Evolutionary conservation across 2,797 vertebrate species (phyloP).

Genomic region (Lycodopsis pacificus): DNA sequence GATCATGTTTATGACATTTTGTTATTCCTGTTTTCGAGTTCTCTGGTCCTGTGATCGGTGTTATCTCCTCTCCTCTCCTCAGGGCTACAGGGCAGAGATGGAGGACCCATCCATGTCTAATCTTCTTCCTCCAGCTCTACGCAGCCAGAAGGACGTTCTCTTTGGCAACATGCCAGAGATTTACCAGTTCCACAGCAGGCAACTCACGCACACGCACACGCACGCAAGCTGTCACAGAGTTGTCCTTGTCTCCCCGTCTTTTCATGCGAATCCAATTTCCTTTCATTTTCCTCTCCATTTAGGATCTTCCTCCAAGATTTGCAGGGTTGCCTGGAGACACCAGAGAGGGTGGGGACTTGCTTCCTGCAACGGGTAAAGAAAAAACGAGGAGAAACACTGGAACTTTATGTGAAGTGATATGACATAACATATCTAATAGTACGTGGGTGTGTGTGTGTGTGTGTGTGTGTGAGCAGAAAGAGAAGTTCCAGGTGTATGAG

Average conservation of each 20-base stretch:
- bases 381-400: not conserved
- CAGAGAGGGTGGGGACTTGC: conserved; percentile 91
- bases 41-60: not conserved
- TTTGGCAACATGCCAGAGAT: conserved; percentile 98
- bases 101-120: conserved; percentile 91
- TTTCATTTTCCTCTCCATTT: conserved; percentile 42
- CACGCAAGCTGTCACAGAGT: conserved; percentile 38
- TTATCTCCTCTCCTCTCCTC: conserved; percentile 17
- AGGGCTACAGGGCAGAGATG: conserved; percentile 98
- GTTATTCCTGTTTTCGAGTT: not conserved
- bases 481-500: conserved; percentile 96
- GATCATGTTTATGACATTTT: not conserved
- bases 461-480: conserved; percentile 82
- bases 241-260: conserved; percentile 20
- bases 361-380: conserved; percentile 92
- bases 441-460: conserved; percentile 9
- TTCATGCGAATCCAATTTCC: conserved; percentile 36
- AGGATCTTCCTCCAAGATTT: conserved; percentile 95
- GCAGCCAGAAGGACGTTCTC: conserved; percentile 92
- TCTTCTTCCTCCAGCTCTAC: conserved; percentile 89
- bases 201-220: conserved; percentile 46
- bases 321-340: conserved; percentile 90
- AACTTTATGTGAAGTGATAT: not conserved
- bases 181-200: conserved; percentile 97
- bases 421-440: conserved; percentile 1